These are phyloP conservation scores for Andrena minutula DNA, from an alignment of 2,888 invertebrate genomes.

Conservation along the genomic window DNA sequence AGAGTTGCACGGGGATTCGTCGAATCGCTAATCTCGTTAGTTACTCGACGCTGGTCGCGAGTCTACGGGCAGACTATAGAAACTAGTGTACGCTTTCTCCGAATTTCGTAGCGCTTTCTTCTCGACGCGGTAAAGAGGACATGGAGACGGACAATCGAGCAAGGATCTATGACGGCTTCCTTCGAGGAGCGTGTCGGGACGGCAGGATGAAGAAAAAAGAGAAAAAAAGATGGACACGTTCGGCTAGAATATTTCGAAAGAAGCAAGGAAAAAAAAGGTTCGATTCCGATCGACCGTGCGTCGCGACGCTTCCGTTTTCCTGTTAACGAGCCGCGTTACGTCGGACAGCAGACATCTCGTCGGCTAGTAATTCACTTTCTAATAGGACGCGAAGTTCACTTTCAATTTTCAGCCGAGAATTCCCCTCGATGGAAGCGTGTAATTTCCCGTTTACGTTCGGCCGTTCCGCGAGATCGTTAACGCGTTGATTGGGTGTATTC, in stretches of 20 bases:
- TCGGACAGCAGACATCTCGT: constrained; percentile 23
- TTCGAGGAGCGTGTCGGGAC: background rate
- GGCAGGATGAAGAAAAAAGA: background rate
- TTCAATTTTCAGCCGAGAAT: constrained; percentile 52
- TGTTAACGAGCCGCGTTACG: background rate
- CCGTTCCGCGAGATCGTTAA: background rate
- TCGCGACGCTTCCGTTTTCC: constrained; percentile 3
- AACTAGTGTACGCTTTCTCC: constrained; percentile 64
- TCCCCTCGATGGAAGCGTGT: background rate
- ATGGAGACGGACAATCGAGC: background rate
- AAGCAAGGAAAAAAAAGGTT: background rate
- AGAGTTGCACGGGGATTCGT: background rate
- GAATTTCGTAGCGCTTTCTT: constrained; percentile 64
- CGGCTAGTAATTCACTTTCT: constrained; percentile 48
- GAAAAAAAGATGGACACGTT: background rate
- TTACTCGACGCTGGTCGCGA: background rate
- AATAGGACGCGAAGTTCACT: constrained; percentile 51
- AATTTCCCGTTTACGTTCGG: constrained; percentile 26
- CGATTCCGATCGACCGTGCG: too few species aligned
- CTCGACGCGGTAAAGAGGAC: background rate
- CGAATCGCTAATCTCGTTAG: background rate
- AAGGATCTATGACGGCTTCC: background rate
- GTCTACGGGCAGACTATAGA: constrained; percentile 22
- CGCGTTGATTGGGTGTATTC: background rate
- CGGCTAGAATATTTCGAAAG: background rate